A percentile compares a stretch with the other conserved stretches of the same genome.
Evolutionary conservation across 2,113 vertebrate species (phyloP).

Genomic region (Rhinogobius similis): DNA sequence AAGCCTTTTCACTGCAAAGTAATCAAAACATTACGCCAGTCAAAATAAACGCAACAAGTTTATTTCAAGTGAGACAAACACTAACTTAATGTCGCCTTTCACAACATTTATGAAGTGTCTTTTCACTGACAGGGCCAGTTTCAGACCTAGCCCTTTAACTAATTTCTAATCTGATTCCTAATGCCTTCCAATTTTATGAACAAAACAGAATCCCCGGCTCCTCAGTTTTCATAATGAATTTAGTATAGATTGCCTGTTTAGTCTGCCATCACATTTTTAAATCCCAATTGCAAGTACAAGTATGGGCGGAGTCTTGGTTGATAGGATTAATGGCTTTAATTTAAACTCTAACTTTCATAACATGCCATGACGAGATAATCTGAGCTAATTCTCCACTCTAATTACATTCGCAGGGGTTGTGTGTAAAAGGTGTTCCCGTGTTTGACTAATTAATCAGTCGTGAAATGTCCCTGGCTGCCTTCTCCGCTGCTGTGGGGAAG

Average conservation of each 20-base stretch:
- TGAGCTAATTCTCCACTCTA: slow-evolving; percentile 50
- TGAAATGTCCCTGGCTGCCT: slow-evolving; percentile 5
- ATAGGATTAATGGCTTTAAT: slow-evolving; percentile 34
- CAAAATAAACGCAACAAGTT: not conserved
- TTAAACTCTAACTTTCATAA: slow-evolving; percentile 49
- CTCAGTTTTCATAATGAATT: not conserved
- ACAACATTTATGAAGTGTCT: not conserved
- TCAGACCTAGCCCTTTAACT: no score
- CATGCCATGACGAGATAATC: slow-evolving; percentile 55
- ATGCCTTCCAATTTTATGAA: not conserved
- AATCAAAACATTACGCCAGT: not conserved
- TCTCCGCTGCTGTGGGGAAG: slow-evolving; percentile 6
- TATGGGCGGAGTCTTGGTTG: slow-evolving; percentile 10
- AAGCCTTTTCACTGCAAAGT: not conserved
- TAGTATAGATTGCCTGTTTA: not conserved
- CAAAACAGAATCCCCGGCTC: not conserved
- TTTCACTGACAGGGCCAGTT: not conserved
- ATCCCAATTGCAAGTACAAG: slow-evolving; percentile 2
- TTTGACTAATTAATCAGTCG: slow-evolving; percentile 48
- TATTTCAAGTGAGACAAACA: not conserved
- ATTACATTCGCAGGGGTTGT: slow-evolving; percentile 46
- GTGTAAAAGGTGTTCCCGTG: slow-evolving; percentile 51
- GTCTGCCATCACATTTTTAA: not conserved
- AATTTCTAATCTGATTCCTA: not conserved
- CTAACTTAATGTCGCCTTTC: not conserved